Conservation (phyloP, 2,113 vertebrate species). For the Sialia sialis region DNA sequence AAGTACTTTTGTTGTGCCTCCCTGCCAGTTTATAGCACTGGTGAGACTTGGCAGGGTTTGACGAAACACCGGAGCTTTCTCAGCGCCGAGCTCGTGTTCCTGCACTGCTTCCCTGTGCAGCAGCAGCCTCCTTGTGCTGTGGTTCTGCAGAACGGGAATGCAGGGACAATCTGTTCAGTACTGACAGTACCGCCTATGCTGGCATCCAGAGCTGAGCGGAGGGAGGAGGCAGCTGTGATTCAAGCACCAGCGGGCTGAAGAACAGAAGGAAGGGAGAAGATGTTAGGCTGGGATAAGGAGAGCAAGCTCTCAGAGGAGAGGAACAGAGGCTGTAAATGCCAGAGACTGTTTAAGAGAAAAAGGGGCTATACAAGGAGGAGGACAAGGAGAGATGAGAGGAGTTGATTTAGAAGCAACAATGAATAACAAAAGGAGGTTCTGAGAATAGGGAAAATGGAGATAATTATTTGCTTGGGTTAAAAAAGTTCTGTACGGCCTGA, state of each 20-base stretch:
- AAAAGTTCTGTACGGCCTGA: neutral
- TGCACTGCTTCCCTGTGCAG: rapidly evolving
- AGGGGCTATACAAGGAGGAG: rapidly evolving
- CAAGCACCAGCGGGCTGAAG: neutral
- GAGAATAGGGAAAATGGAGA: neutral
- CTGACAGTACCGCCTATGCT: neutral
- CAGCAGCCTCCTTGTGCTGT: rapidly evolving
- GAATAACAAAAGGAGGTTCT: neutral
- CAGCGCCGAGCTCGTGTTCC: rapidly evolving
- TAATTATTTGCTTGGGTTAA: neutral
- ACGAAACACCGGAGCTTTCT: neutral
- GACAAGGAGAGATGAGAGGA: neutral
- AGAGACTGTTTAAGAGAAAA: neutral
- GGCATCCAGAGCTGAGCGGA: neutral
- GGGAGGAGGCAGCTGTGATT: neutral
- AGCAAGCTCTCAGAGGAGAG: rapidly evolving
- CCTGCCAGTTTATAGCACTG: rapidly evolving
- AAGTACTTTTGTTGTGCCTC: neutral
- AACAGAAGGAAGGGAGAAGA: neutral
- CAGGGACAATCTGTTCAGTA: neutral
- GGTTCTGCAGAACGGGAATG: rapidly evolving
- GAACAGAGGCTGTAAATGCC: neutral
- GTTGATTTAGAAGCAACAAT: neutral
- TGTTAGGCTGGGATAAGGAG: neutral
- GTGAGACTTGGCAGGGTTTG: rapidly evolving